These are phyloP conservation scores for Pycnomerus fuliginosus DNA, from an alignment of 2,888 invertebrate species.

Conservation along the genomic window DNA sequence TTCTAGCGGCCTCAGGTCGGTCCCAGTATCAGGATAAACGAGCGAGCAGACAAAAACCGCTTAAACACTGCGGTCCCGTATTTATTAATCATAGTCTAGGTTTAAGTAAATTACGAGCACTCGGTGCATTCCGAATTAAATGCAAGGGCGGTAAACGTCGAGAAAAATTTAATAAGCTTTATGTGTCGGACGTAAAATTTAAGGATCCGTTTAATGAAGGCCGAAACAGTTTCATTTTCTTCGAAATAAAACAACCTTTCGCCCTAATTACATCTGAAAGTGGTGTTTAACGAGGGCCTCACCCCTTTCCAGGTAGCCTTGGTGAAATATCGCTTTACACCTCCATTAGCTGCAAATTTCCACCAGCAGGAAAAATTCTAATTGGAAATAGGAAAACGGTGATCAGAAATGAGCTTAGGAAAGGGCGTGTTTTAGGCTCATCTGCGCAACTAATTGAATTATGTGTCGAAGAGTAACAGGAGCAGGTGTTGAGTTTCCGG, in stretches of 20 bases:
- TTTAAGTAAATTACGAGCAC: constrained; percentile 17
- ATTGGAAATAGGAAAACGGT: too few species aligned
- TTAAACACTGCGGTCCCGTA: constrained; percentile 13
- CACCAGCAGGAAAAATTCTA: too few species aligned
- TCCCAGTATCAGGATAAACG: constrained; percentile 17
- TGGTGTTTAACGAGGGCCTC: constrained; percentile 30
- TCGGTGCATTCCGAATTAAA: too few species aligned
- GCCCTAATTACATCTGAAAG: constrained; percentile 35
- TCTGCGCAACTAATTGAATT: too few species aligned
- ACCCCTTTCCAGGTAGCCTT: too few species aligned
- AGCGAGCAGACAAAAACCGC: constrained; percentile 11
- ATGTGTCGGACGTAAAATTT: constrained; percentile 22
- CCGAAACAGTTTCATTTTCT: constrained; percentile 34
- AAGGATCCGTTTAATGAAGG: constrained; percentile 22
- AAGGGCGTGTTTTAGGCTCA: too few species aligned
- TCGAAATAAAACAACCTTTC: constrained; percentile 33
- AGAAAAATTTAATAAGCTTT: constrained; percentile 22
- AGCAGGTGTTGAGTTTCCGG: too few species aligned
- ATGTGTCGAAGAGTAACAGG: too few species aligned
- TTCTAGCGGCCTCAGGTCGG: constrained; percentile 7
- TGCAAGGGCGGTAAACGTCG: too few species aligned
- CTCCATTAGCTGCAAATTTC: too few species aligned
- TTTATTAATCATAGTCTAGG: constrained; percentile 17
- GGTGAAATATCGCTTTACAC: too few species aligned
- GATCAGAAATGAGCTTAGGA: too few species aligned